A percentile compares a stretch with the other conserved stretches of the same genome.
Evolutionary conservation across 2,888 invertebrate species (phyloP).

Genomic region (Dascillus cervinus): DNA sequence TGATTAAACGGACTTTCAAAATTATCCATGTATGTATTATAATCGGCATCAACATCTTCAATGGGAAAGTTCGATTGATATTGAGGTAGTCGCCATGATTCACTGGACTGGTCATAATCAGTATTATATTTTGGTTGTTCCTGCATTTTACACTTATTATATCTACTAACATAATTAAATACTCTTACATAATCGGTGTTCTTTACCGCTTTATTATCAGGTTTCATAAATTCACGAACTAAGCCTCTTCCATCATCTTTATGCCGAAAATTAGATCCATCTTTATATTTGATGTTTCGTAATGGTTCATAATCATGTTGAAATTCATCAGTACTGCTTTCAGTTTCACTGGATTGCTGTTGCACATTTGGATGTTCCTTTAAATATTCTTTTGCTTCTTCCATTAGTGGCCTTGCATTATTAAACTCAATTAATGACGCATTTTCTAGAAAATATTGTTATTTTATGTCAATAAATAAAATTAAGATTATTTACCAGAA

Average conservation of each 20-base stretch:
- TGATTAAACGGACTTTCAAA: constrained; percentile 23
- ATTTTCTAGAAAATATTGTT: too few species aligned
- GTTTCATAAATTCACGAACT: constrained; percentile 9
- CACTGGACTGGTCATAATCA: constrained; percentile 22
- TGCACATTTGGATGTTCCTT: constrained; percentile 29
- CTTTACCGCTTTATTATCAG: constrained; percentile 7
- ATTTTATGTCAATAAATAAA: neutral
- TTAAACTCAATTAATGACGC: constrained; percentile 30
- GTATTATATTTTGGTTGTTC: constrained; percentile 19
- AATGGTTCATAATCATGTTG: constrained; percentile 7
- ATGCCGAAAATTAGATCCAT: constrained; percentile 33
- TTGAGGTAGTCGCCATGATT: constrained; percentile 13
- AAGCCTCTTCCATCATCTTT: constrained; percentile 22
- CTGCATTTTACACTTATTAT: constrained; percentile 8
- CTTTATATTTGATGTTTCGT: constrained; percentile 19
- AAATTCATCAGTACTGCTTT: constrained; percentile 6
- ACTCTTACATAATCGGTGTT: neutral
- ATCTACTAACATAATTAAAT: neutral
- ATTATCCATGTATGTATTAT: constrained; percentile 19
- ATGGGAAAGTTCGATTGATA: constrained; percentile 5
- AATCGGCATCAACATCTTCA: constrained; percentile 22
- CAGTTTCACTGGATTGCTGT: constrained; percentile 1
- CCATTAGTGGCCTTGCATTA: constrained; percentile 28
- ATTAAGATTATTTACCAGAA: constrained; percentile 47
- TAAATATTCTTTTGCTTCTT: constrained; percentile 33